A percentile compares a stretch with the other conserved stretches of the same genome.
Conservation (phyloP, 1,140 invertebrate species). For the Lethocerus indicus region DNA sequence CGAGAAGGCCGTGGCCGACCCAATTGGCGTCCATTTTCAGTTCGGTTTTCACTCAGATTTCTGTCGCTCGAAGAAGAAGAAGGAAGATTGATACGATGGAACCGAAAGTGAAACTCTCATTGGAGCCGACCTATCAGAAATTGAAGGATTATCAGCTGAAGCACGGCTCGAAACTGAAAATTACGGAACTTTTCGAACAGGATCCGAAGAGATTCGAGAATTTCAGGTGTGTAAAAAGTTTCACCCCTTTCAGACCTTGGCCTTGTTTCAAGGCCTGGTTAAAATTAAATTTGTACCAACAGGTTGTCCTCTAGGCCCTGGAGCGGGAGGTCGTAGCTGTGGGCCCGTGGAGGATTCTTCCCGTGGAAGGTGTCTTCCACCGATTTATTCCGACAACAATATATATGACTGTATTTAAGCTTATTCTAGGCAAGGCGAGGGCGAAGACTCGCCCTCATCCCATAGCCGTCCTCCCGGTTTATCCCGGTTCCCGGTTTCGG, state of each 20-base stretch:
- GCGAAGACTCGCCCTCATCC: too few species aligned
- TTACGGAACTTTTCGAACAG: constrained; percentile 54
- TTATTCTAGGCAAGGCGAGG: too few species aligned
- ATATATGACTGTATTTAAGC: neutral
- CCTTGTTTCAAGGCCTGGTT: neutral
- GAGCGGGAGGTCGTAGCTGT: too few species aligned
- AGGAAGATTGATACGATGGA: constrained; percentile 8
- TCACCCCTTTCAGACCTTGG: constrained; percentile 9
- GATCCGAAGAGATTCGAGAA: constrained; percentile 63
- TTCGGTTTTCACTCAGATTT: too few species aligned
- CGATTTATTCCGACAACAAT: neutral
- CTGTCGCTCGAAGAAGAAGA: too few species aligned
- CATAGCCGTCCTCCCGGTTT: too few species aligned
- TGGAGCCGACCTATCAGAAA: constrained; percentile 47
- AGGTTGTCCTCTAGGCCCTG: too few species aligned
- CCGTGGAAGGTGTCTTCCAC: constrained; percentile 18
- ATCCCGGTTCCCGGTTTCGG: too few species aligned
- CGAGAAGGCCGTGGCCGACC: too few species aligned
- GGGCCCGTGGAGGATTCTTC: neutral
- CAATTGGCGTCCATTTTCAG: too few species aligned
- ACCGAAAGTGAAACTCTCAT: neutral
- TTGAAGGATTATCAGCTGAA: constrained; percentile 50
- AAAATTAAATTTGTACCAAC: neutral
- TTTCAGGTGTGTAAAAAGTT: constrained; percentile 43
- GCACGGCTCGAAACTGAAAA: constrained; percentile 51